These are phyloP conservation scores for Menura novaehollandiae DNA, from an alignment of 2,113 vertebrate species.

Conservation along the genomic window DNA sequence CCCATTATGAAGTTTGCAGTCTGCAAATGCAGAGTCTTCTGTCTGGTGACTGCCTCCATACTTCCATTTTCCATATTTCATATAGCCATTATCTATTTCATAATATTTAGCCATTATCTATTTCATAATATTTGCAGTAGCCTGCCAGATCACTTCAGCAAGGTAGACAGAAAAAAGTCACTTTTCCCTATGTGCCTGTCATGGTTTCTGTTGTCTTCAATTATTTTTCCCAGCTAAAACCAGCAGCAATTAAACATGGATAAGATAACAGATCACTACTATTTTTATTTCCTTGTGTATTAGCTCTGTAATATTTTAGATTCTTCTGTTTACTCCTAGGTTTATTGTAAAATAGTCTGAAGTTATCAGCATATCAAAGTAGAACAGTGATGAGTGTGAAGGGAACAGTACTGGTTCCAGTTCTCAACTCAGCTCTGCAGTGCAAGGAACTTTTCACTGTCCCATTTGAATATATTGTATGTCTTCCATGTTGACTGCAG, in stretches of 20 bases:
- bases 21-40: not conserved
- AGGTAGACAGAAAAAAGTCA: not conserved
- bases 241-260: not conserved
- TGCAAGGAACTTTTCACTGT: not conserved
- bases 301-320: not conserved
- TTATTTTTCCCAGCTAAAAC: not conserved
- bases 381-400: not conserved
- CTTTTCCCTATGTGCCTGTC: not conserved
- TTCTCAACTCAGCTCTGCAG: not conserved
- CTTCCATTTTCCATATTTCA: not conserved
- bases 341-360: not conserved
- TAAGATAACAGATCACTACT: not conserved
- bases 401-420: not conserved
- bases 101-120: not conserved
- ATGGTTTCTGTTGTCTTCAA: not conserved
- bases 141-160: not conserved
- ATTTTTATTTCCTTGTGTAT: not conserved
- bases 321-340: not conserved
- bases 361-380: not conserved
- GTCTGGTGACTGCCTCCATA: not conserved
- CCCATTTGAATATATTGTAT: not conserved
- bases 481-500: not conserved
- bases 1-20: not conserved
- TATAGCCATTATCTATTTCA: not conserved
- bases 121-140: not conserved